Evolutionary conservation across 2,888 invertebrate species (phyloP), one percentile per base, ranked within the genome.

Genomic region (Agapostemon virescens): DNA sequence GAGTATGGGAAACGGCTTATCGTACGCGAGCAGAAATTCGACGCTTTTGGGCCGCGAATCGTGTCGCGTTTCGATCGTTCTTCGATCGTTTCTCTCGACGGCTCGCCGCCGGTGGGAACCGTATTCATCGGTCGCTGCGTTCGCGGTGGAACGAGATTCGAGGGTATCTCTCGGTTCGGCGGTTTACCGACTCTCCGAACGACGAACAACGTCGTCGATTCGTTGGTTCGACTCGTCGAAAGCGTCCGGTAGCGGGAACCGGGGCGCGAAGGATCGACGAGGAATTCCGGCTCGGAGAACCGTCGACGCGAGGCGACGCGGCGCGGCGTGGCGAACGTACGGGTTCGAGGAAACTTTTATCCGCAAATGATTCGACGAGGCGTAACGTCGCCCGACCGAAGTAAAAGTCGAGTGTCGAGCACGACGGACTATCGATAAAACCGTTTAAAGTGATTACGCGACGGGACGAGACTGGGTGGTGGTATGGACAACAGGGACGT

Each of bases 391-490:
- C 58, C n/a, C n/a, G 42, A 36, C 66, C 30, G 42, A 49, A 66
- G 45, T 55, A 72, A 61, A 77, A 76, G 61, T 64, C 52, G 75
- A 68, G 74, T 64, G 64, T 55, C 58, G 64, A 52, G 38, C n/a
- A 33, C 20, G 66, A 61, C 33, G 71, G 36, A 45, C 58, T 55
- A 79, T 86, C 83, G 84, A 87, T 86, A 82, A 86, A 83, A 79
- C 67, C 75, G 74, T 74, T 84, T 79, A 79, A 81, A 85, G 84
- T 79, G 33, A 74, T 82, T 77, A 64, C 55, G 30, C 63, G 55
- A 55, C 58, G 30, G 45, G 45, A 7, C 6, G n/a, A 15, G 40
- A 30, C 0, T n/a, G 36, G 42, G 30, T n/a, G 69, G 63, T 15
- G 69, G 45, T 26, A 61, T 11, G 61, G 17, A 3, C 1, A 9